These are phyloP conservation scores for Oryzias celebensis DNA, from an alignment of 2,113 vertebrate genomes.

Conservation along the genomic window DNA sequence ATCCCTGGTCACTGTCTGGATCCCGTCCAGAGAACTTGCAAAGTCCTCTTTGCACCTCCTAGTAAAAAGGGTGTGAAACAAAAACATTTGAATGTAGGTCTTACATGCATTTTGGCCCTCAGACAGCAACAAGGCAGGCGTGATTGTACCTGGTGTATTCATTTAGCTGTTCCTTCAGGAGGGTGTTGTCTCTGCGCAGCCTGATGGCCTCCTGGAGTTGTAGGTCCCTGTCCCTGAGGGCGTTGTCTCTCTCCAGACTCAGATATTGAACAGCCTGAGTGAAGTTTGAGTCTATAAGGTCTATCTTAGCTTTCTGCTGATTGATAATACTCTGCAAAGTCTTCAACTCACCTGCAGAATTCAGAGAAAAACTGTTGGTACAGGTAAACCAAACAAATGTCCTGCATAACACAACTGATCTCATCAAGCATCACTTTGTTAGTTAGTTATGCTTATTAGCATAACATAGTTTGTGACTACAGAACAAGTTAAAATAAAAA, in stretches of 20 bases:
- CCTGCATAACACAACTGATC: too few relatives aligned
- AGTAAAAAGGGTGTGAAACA: not conserved
- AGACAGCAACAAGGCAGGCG: too few relatives aligned
- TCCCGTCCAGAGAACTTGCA: constrained; percentile 69
- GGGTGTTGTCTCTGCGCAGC: constrained; percentile 50
- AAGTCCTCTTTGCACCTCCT: constrained; percentile 80
- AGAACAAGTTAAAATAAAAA: too few relatives aligned
- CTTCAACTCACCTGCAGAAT: constrained; percentile 53
- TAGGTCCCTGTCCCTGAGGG: constrained; percentile 49
- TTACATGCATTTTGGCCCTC: not conserved
- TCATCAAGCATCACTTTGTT: too few relatives aligned
- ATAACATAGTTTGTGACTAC: too few relatives aligned
- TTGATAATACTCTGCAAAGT: constrained; percentile 39
- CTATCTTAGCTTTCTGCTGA: constrained; percentile 60
- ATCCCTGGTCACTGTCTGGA: constrained; percentile 65
- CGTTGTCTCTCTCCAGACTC: constrained; percentile 52
- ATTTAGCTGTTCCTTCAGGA: constrained; percentile 60
- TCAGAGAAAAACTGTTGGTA: not conserved
- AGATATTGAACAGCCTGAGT: constrained; percentile 60
- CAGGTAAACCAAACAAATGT: not conserved
- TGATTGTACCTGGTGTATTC: constrained; percentile 57
- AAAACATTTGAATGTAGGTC: not conserved
- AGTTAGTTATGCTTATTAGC: too few relatives aligned
- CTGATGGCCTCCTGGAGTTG: constrained; percentile 27
- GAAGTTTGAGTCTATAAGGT: constrained; percentile 68